Base-by-base conservation (phyloP, 2,888 invertebrate genomes). In the Phyto melanocephala region DNA sequence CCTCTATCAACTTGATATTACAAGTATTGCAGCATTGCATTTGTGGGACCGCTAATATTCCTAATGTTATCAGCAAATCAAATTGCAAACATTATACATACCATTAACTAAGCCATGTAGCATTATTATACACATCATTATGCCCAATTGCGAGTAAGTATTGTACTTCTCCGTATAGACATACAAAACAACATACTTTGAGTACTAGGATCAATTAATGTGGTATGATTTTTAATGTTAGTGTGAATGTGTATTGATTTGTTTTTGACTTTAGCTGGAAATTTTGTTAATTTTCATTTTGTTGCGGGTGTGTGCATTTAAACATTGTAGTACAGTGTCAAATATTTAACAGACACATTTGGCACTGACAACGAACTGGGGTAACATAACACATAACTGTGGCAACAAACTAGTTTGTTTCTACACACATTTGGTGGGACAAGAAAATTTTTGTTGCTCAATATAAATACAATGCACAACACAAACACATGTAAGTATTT, bases 31-130 rank as follows among this genome's bases (percentile, higher is more conserved):
- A n/a, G n/a, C 10, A 17, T 56, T 54, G 10, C 20, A 33, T 13
- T 17, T 8, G 13, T n/a, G n/a, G n/a, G 22, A 7, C 6, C 6
- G 6, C 13, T 17, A 54, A 54, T 54, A 15, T 28, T 28, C n/a
- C 35, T 35, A 50, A 71, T 37, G 8, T 50, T 17, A 24, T 5
- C 17, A 13, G 56, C 58, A 75, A 65, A 75, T 75, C 75, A 75
- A 47, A 54, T 63, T 54, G 22, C 42, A 52, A 60, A 60, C 17
- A 15, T 47, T 24, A 52, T 22, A n/a, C n/a, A n/a, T n/a, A 75
- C 17, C 24, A 65, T 47, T 58, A 65, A 56, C 65, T 47, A 75
- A 58, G 65, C 65, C 65, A 45, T 58, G 20, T 75, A 56, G 63
- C 63, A 37, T 54, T 63, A 62, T 72, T 52, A 50, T 28, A 60